Percentiles rank a stretch among this genome's conserved stretches.
Evolutionary conservation across 2,888 invertebrate species (phyloP).

Genomic region (Deilephila porcellus): DNA sequence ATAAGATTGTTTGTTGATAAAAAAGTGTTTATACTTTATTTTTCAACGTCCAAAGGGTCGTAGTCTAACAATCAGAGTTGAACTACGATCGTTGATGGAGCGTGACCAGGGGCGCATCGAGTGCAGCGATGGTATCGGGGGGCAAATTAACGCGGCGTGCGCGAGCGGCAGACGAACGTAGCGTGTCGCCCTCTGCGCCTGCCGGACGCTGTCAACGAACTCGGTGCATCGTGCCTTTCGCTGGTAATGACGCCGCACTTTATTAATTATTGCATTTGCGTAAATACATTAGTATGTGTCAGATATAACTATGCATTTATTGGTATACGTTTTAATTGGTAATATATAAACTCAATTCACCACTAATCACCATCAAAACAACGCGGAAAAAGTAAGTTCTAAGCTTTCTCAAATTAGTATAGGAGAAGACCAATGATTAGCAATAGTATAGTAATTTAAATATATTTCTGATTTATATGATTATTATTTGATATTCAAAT

Average conservation of each 20-base stretch:
- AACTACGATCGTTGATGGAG: constrained; percentile 39
- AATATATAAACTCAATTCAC: not conserved
- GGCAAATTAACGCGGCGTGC: constrained; percentile 53
- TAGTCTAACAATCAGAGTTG: constrained; percentile 11
- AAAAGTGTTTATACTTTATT: not conserved
- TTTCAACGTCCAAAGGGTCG: constrained; percentile 3
- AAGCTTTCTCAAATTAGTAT: no score
- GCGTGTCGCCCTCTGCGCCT: constrained; percentile 48
- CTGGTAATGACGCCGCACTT: constrained; percentile 4
- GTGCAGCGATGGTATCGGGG: constrained; percentile 52
- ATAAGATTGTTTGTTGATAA: not conserved
- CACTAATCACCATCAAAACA: no score
- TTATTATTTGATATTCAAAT: no score
- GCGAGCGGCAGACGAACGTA: constrained; percentile 37
- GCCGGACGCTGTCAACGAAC: constrained; percentile 8
- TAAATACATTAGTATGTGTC: not conserved
- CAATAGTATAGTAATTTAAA: no score
- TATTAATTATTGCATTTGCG: constrained; percentile 17
- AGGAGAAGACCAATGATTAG: no score
- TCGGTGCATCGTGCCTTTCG: constrained; percentile 17
- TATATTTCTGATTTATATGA: no score
- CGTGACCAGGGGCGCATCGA: constrained; percentile 41
- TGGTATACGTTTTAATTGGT: not conserved
- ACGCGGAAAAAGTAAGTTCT: no score
- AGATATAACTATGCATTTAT: no score